Evolutionary conservation across 2,888 invertebrate genomes (phyloP), one percentile per base, ranked within the genome.

Genomic region (Galeopsomyia nigrocyanea): DNA sequence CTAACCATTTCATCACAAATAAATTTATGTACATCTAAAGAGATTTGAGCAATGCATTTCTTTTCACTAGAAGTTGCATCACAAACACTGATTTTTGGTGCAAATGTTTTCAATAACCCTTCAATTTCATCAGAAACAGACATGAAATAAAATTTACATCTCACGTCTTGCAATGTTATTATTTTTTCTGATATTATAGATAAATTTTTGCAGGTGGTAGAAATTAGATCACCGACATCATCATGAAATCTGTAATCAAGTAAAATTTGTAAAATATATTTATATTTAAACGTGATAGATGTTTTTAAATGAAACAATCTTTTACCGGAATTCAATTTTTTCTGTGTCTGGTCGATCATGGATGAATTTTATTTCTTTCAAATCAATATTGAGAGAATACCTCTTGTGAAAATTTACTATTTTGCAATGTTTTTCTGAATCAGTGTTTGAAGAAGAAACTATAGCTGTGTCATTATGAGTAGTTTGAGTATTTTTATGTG

Each of bases 71-170:
- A 71, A n/a, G 77, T 79, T 10, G 76, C 66, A 75, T 84, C 82
- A 47, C 79, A 80, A 47, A 87, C 75, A 74, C 82, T 84, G 31
- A 87, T 78, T 78, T 81, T 85, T n/a, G 83, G 86, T 19, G 86
- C 84, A 71, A 79, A 84, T 14, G 80, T 76, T 21, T 79, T 55
- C 16, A 87, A 66, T 58, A 87, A 78, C 47, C 82, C 78, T 73
- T 79, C 79, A 63, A 87, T 85, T 76, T 84, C 81, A 47, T 82
- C 78, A 61, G 77, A 71, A 9, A 82, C 71, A 16, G 86, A 84
- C 74, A 87, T 81, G 68, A 86, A 87, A 67, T 83, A 80, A 66
- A 87, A 77, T 75, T 84, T 85, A 68, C 83, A 86, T 47, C 78
- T 80, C 16, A 85, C 77, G 69, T 84, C 80, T 68, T 85, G 77